Evolutionary conservation across 2,888 invertebrate species (phyloP).

Genomic region (Trachelus stipa): DNA sequence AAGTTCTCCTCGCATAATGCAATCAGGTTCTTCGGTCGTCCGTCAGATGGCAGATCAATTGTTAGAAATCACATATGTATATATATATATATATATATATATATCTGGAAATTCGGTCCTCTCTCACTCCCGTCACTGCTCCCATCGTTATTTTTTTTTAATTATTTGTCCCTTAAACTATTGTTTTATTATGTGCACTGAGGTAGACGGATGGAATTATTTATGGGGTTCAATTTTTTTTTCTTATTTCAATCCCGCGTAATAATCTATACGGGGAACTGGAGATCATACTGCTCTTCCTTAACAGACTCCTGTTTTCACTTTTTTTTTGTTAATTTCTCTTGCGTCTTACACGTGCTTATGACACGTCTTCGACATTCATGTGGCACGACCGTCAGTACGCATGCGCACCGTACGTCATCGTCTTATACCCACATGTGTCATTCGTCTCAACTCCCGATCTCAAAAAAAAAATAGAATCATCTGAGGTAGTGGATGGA

Average conservation of each 20-base stretch:
- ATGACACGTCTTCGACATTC: not conserved
- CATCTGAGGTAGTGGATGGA: conserved; percentile 59
- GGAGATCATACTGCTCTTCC: conserved; percentile 30
- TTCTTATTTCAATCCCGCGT: conserved; percentile 17
- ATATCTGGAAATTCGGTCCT: not conserved
- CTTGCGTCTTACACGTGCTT: not conserved
- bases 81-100: no score
- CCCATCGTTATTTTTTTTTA: conserved; percentile 12
- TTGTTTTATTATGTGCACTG: conserved; percentile 59
- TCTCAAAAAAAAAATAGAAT: conserved; percentile 34
- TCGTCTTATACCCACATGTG: no score
- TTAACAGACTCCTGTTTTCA: conserved; percentile 10
- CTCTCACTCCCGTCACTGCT: not conserved
- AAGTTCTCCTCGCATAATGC: not conserved
- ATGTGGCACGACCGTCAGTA: not conserved
- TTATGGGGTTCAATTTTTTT: conserved; percentile 19
- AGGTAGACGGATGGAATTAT: conserved; percentile 64
- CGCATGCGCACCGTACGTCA: no score
- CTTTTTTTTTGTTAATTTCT: not conserved
- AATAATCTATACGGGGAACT: conserved; percentile 14
- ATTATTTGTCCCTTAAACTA: conserved; percentile 47
- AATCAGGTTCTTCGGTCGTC: not conserved
- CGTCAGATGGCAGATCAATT: not conserved
- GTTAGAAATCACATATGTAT: not conserved
- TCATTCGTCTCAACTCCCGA: not conserved